Evolutionary conservation across 2,113 vertebrate genomes (phyloP).

Genomic region (Columba janthina): DNA sequence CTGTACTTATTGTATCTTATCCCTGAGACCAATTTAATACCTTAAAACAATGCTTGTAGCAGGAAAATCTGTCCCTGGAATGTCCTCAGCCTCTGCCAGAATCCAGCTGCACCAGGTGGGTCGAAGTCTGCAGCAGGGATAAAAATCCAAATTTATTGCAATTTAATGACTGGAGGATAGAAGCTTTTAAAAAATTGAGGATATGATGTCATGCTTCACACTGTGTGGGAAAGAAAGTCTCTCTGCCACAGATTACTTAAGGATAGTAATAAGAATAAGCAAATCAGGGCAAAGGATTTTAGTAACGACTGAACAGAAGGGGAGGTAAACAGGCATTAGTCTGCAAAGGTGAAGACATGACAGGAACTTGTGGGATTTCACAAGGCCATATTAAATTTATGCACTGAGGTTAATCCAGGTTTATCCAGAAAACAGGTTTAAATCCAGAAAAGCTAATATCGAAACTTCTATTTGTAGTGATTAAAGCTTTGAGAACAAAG

Average conservation of each 20-base stretch:
- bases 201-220: background rate
- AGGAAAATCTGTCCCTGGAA: background rate
- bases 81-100: background rate
- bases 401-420: background rate
- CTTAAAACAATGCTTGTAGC: background rate
- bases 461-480: background rate
- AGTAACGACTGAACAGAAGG: background rate
- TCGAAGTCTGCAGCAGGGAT: background rate
- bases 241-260: background rate
- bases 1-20: background rate
- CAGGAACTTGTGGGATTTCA: background rate
- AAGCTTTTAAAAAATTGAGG: background rate
- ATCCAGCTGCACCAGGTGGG: background rate
- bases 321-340: background rate
- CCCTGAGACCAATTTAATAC: background rate
- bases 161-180: background rate
- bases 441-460: background rate
- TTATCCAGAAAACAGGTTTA: background rate
- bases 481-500: background rate
- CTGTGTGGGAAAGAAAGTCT: background rate
- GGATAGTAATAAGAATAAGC: background rate
- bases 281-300: background rate
- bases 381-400: background rate
- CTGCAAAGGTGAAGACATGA: background rate
- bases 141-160: background rate